Evolutionary conservation across 2,797 vertebrate species (phyloP).

Genomic region (Nothura maculosa): DNA sequence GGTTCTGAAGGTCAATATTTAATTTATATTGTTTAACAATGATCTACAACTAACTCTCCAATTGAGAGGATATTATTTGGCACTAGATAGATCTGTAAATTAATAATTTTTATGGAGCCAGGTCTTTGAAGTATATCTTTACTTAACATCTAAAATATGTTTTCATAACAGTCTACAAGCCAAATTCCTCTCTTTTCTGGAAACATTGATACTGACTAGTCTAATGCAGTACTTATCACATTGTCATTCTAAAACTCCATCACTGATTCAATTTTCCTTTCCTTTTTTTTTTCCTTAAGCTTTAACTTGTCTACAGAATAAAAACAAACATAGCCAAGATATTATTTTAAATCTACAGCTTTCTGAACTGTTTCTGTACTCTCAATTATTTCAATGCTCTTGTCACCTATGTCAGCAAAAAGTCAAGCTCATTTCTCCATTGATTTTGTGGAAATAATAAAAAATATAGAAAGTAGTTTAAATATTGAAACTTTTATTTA

Average conservation of each 20-base stretch:
- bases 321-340: background rate
- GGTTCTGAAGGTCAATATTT: background rate
- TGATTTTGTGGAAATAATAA: background rate
- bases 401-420: background rate
- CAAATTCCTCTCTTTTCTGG: background rate
- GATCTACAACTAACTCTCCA: background rate
- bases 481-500: background rate
- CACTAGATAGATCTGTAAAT: background rate
- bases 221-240: background rate
- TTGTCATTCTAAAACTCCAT: background rate
- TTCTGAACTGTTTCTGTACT: background rate
- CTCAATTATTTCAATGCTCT: background rate
- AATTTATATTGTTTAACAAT: background rate
- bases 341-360: background rate
- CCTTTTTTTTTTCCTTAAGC: background rate
- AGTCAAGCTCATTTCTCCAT: background rate
- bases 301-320: background rate
- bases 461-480: background rate
- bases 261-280: background rate
- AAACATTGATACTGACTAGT: background rate
- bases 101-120: background rate
- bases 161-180: background rate
- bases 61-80: fast-evolving
- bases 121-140: background rate
- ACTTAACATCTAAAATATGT: background rate